phyloP scores from a whole-genome alignment of 1,140 invertebrate genomes.

The Pogonognathellus flavescens region DNA sequence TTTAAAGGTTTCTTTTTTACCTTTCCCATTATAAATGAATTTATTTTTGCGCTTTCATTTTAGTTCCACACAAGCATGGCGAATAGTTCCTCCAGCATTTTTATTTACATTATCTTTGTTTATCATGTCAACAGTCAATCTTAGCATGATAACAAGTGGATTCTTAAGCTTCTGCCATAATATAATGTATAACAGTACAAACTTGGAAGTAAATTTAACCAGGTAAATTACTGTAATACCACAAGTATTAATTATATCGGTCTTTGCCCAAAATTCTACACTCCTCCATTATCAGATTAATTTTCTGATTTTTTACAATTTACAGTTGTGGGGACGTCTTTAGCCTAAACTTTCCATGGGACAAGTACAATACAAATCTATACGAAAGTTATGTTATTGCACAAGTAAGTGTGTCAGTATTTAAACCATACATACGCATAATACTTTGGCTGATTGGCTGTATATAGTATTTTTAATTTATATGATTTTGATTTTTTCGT shows the following conservation, averaged over 20 bases:
- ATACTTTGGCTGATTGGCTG: too few relatives aligned
- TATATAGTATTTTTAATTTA: background rate
- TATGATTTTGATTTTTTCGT: background rate
- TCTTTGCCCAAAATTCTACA: too few relatives aligned
- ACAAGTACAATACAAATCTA: background rate
- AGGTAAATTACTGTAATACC: background rate
- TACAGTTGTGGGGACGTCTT: background rate
- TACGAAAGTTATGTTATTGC: slow-evolving; percentile 1
- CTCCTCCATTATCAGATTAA: background rate
- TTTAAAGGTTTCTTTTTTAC: background rate
- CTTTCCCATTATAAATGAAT: background rate
- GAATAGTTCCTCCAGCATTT: slow-evolving; percentile 10
- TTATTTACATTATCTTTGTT: background rate
- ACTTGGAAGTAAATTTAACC: background rate
- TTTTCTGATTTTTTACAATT: background rate
- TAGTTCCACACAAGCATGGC: background rate
- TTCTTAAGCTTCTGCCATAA: slow-evolving; percentile 5
- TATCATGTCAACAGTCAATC: background rate
- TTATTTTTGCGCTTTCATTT: background rate
- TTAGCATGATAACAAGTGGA: slow-evolving; percentile 15
- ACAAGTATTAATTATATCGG: too few relatives aligned
- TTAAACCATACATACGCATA: too few relatives aligned
- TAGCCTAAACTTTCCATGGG: background rate
- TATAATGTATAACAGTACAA: background rate
- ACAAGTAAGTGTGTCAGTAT: background rate